Evolutionary conservation across 2,888 invertebrate species (phyloP).

Genomic region (Tortricodes alternella): DNA sequence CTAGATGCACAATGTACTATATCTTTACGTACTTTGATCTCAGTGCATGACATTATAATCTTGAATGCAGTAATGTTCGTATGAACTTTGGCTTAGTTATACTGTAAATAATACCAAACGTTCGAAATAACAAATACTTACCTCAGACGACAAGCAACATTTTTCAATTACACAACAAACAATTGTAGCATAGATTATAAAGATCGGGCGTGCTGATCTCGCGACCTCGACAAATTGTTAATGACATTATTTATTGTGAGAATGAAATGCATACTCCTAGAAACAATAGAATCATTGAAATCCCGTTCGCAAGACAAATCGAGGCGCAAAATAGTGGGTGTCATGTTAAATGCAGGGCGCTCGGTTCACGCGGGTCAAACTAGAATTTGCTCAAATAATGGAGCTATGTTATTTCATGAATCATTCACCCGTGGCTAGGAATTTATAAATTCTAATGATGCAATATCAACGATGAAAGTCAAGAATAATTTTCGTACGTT

Average conservation of each 20-base stretch:
- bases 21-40: no score
- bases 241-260: slow-evolving; percentile 30
- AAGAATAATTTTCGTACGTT: background rate
- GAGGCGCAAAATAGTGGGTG: slow-evolving; percentile 22
- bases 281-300: slow-evolving; percentile 30
- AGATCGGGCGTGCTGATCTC: slow-evolving; percentile 16
- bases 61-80: no score
- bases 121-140: no score
- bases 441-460: background rate
- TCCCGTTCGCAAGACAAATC: slow-evolving; percentile 26
- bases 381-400: slow-evolving; percentile 24
- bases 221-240: slow-evolving; percentile 23
- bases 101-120: no score
- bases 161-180: slow-evolving; percentile 11
- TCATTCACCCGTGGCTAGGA: slow-evolving; percentile 10
- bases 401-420: slow-evolving; percentile 14
- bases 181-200: slow-evolving; percentile 5
- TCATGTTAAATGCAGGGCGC: slow-evolving; percentile 22
- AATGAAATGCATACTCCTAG: slow-evolving; percentile 19
- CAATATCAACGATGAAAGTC: background rate
- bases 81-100: no score
- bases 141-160: background rate
- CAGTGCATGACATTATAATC: no score
- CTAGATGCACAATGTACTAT: no score
- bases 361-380: slow-evolving; percentile 23